Conservation (phyloP, 1,140 invertebrate species). For the Telenomus remus region DNA sequence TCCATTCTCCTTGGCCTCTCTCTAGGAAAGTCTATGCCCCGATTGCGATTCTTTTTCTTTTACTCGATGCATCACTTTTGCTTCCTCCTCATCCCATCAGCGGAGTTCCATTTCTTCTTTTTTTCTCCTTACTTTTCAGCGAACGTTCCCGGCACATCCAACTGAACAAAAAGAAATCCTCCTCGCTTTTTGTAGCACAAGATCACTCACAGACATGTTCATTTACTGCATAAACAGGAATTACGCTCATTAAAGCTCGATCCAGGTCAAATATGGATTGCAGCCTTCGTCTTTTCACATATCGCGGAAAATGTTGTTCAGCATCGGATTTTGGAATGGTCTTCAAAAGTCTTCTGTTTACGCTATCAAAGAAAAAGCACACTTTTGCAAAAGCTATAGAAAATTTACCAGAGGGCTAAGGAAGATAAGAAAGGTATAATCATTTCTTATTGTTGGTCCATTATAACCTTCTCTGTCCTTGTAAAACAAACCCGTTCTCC, state of each 20-base stretch:
- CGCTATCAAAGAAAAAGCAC: too few relatives aligned
- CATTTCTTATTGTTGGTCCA: too few relatives aligned
- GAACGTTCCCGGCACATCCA: constrained; percentile 23
- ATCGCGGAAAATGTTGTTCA: too few relatives aligned
- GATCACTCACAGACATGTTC: constrained; percentile 42
- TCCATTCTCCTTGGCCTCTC: constrained; percentile 73
- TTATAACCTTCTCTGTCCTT: too few relatives aligned
- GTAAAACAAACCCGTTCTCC: too few relatives aligned
- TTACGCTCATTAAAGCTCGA: constrained; percentile 2
- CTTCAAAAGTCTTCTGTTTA: too few relatives aligned
- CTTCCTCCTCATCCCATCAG: constrained; percentile 48
- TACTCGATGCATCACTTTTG: constrained; percentile 48
- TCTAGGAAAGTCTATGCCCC: constrained; percentile 70
- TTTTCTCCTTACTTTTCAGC: not conserved
- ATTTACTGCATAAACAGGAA: constrained; percentile 24
- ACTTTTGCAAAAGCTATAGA: too few relatives aligned
- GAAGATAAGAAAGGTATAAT: too few relatives aligned
- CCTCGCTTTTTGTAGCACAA: constrained; percentile 63
- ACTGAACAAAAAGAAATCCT: constrained; percentile 61
- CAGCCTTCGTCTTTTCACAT: not conserved
- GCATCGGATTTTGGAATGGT: too few relatives aligned
- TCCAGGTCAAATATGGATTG: constrained; percentile 26
- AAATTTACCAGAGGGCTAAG: too few relatives aligned
- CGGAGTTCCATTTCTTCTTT: constrained; percentile 58
- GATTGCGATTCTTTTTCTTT: constrained; percentile 62